A percentile compares a stretch with the other conserved stretches of the same genome.
phyloP scores from a whole-genome alignment of 2,888 invertebrate species.

The Macaria liturata region DNA sequence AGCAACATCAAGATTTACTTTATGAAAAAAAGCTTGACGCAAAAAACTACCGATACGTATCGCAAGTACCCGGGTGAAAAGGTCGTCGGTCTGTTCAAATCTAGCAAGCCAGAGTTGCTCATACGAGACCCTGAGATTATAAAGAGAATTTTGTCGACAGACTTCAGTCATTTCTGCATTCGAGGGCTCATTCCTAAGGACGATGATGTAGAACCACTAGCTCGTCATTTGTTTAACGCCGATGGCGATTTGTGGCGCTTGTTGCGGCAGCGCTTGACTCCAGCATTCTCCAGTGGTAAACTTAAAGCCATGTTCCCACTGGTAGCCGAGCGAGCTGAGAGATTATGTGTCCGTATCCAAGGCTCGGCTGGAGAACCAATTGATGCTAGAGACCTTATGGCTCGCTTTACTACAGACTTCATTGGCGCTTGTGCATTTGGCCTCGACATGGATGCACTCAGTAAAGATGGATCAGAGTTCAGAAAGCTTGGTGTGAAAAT shows the following conservation, averaged over 20 bases:
- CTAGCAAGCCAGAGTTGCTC: not conserved
- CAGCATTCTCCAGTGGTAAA: too few relatives aligned
- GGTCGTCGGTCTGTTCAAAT: not conserved
- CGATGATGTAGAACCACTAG: not conserved
- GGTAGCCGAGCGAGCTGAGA: not conserved
- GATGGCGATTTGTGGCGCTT: not conserved
- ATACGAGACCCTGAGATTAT: constrained; percentile 1
- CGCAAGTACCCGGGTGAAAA: constrained; percentile 1
- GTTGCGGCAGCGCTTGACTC: too few relatives aligned
- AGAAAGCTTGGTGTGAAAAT: constrained; percentile 1
- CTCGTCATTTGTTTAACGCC: not conserved
- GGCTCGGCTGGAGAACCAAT: not conserved
- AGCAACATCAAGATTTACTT: not conserved
- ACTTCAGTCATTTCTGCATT: not conserved
- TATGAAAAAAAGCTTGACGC: not conserved
- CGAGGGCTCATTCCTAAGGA: not conserved
- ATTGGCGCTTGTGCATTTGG: not conserved
- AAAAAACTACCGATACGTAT: not conserved
- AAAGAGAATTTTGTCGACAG: not conserved
- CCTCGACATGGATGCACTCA: not conserved
- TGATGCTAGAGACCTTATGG: not conserved
- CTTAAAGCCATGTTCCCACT: too few relatives aligned
- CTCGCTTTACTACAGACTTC: constrained; percentile 1
- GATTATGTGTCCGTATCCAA: too few relatives aligned
- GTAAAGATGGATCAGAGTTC: not conserved